A percentile compares a stretch with the other conserved stretches of the same genome.
Evolutionary conservation across 2,888 invertebrate species (phyloP).

Genomic region (Drosophila longiperda): DNA sequence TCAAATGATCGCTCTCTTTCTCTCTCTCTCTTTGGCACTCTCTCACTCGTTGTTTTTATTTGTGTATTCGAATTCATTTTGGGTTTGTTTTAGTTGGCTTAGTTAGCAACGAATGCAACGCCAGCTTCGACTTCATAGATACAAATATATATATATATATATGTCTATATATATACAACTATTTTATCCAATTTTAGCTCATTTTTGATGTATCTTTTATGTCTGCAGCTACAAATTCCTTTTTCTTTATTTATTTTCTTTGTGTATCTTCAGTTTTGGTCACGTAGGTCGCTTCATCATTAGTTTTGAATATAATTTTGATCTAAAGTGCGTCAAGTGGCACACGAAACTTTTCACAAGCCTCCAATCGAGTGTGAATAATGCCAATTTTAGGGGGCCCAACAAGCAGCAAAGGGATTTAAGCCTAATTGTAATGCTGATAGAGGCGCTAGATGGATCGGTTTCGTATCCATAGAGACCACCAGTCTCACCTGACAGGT

Average conservation of each 20-base stretch:
- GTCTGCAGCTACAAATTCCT: constrained; percentile 13
- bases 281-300: constrained; percentile 57
- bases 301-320: constrained; percentile 69
- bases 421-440: constrained; percentile 80
- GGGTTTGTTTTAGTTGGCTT: constrained; percentile 49
- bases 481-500: constrained; percentile 75
- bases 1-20: constrained; percentile 19
- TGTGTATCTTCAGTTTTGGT: constrained; percentile 45
- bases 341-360: constrained; percentile 65
- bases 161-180: constrained; percentile 1
- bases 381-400: constrained; percentile 68
- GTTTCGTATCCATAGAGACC: constrained; percentile 59
- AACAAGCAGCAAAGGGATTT: constrained; percentile 61
- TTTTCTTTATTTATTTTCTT: background rate
- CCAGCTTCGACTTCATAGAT: constrained; percentile 42
- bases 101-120: constrained; percentile 50
- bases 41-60: constrained; percentile 47
- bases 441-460: constrained; percentile 80
- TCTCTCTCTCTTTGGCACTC: constrained; percentile 15
- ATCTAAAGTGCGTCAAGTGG: constrained; percentile 28
- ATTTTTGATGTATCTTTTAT: constrained; percentile 16
- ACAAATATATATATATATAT: background rate
- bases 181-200: constrained; percentile 8
- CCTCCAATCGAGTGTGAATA: constrained; percentile 77
- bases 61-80: constrained; percentile 71